Conservation (phyloP, 2,113 vertebrate species). For the Seriola dumerili region DNA sequence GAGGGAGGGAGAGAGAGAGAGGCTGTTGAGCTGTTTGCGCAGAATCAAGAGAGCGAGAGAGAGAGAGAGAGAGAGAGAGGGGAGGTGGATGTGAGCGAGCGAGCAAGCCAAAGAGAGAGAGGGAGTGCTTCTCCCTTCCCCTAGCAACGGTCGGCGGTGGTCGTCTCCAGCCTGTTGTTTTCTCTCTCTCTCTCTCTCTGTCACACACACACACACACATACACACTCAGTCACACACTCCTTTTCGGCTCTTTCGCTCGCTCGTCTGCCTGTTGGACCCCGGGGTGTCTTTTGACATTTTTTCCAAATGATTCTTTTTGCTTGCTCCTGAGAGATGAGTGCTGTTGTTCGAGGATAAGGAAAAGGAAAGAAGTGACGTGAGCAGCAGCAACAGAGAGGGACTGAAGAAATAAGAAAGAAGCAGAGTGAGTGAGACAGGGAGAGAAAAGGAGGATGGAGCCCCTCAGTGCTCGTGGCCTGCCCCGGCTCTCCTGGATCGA, state of each 20-base stretch:
- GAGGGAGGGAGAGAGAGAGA: conserved; percentile 7
- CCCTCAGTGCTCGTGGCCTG: conserved; percentile 93
- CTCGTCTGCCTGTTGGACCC: conserved; percentile 67
- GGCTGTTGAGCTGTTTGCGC: conserved; percentile 8
- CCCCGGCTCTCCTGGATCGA: conserved; percentile 98
- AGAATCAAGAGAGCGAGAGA: conserved; percentile 13
- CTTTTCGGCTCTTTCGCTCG: conserved; percentile 12
- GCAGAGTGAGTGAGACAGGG: conserved; percentile 52
- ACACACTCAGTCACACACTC: conserved; percentile 35
- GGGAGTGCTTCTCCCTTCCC: conserved; percentile 81
- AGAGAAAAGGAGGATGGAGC: conserved; percentile 89
- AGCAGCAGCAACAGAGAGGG: conserved; percentile 19
- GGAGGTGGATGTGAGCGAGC: conserved; percentile 52
- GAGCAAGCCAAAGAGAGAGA: conserved; percentile 64
- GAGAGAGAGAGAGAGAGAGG: conserved; percentile 26
- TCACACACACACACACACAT: conserved; percentile 33
- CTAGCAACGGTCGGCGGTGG: conserved; percentile 81
- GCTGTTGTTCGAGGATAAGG: conserved; percentile 75
- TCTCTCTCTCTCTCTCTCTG: conserved; percentile 43
- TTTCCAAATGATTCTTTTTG: conserved; percentile 46
- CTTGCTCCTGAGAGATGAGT: conserved; percentile 79
- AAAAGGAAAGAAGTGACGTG: conserved; percentile 10
- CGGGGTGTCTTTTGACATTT: conserved; percentile 52
- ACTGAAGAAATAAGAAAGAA: conserved; percentile 42
- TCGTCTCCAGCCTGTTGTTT: conserved; percentile 79